Evolutionary conservation across 1,140 invertebrate genomes (phyloP).

Genomic region (Rhyzopertha dominica): DNA sequence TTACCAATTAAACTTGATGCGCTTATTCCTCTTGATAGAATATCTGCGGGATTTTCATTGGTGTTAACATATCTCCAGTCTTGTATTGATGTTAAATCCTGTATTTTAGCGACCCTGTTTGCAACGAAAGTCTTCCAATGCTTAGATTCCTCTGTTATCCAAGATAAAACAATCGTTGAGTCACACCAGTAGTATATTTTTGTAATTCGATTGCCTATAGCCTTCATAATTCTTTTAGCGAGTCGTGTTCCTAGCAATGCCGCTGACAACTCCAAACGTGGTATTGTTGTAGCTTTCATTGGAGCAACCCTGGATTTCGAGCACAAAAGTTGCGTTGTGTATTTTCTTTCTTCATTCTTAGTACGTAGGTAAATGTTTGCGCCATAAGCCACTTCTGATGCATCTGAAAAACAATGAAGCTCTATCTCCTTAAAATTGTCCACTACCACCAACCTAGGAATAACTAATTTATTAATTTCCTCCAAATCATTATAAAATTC

Average conservation of each 20-base stretch:
- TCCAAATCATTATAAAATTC: slow-evolving; percentile 20
- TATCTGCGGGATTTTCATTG: slow-evolving; percentile 35
- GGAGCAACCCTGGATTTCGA: slow-evolving; percentile 23
- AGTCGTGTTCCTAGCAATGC: slow-evolving; percentile 10
- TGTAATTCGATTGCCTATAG: slow-evolving; percentile 22
- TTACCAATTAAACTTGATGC: slow-evolving; percentile 9
- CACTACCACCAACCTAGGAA: slow-evolving; percentile 19
- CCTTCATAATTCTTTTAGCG: slow-evolving; percentile 20
- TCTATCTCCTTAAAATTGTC: slow-evolving; percentile 21
- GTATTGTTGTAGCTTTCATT: slow-evolving; percentile 17
- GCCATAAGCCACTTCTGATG: slow-evolving; percentile 30
- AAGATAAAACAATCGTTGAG: slow-evolving; percentile 26
- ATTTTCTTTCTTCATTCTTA: slow-evolving; percentile 4
- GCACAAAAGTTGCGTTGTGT: slow-evolving; percentile 14
- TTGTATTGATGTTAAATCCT: slow-evolving; percentile 17
- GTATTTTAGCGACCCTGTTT: slow-evolving; percentile 40
- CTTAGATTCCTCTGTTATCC: slow-evolving; percentile 14
- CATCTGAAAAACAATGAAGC: slow-evolving; percentile 34
- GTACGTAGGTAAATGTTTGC: slow-evolving; percentile 27
- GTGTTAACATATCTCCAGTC: slow-evolving; percentile 31
- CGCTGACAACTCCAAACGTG: slow-evolving; percentile 22
- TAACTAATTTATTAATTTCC: slow-evolving; percentile 10
- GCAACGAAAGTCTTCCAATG: slow-evolving; percentile 32
- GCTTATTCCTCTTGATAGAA: slow-evolving; percentile 28
- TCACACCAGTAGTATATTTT: slow-evolving; percentile 27